Base-by-base conservation (phyloP, 2,888 invertebrate genomes). In the Eupithecia dodoneata region DNA sequence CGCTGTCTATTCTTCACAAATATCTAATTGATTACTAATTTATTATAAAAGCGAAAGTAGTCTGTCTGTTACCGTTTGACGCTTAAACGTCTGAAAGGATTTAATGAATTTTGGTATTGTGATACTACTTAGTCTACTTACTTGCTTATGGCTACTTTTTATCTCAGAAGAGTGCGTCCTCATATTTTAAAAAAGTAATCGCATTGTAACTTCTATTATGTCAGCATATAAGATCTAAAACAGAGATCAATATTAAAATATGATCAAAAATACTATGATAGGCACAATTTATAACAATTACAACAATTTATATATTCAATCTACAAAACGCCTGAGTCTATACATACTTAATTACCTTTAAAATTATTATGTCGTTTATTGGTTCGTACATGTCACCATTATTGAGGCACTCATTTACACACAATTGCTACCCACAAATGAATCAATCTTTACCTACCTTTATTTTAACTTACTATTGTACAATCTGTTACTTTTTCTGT, bases 231-330 rank as follows among this genome's bases (percentile, higher is more conserved):
- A 75, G 72, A 79, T 79, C 74, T 76, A 76, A 72, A 77, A 76
- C 45, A 55, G 76, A 76, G 79, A 79, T 79, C 74, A 79, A 66
- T 67, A 66, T 72, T 18, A 79, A 78, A 78, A 74, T 78, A 76
- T 78, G 74, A 78, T 78, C 78, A 74, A 78, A 78, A 78, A 78
- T 78, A 78, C 78, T 76, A 65, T 71, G 44, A 75, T 55, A 78
- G 78, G 73, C 73, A 78, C 71, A 71, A 55, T 59, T 73, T 75
- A 12, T 65, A 69, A 47, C 65, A 47, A 59, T 59, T 63, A 63
- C 63, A 63, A 63, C 63, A 49, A 66, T 59, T 74, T 63, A 49
- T 30, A 59, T 52, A n/a, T 18, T 18, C 55, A 45, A 70, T 70
- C n/a, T 47, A 47, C 45, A 18, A 18, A 18, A 47, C 45, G 70